Conservation (phyloP, 2,888 invertebrate species). For the Dicyrtomina minuta region DNA sequence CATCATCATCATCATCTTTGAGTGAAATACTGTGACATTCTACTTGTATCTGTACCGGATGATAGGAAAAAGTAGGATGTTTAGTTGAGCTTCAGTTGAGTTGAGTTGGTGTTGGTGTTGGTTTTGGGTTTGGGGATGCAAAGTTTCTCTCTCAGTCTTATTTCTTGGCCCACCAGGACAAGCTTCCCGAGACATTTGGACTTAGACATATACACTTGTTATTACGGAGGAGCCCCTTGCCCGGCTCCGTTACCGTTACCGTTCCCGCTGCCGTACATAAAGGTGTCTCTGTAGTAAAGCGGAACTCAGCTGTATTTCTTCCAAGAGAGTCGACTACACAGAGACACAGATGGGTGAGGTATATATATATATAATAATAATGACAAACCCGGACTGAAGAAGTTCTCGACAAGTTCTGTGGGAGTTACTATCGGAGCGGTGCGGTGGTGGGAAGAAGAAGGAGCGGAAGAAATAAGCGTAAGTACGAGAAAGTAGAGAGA, state of each 20-base stretch:
- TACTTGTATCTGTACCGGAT: no score
- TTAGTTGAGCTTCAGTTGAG: constrained; percentile 15
- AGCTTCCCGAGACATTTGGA: not conserved
- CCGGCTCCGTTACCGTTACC: no score
- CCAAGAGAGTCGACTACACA: not conserved
- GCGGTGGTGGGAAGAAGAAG: not conserved
- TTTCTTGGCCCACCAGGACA: constrained; percentile 4
- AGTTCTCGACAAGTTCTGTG: no score
- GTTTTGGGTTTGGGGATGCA: not conserved
- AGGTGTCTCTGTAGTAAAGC: no score
- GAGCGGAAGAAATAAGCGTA: not conserved
- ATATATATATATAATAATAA: not conserved
- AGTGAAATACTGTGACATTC: no score
- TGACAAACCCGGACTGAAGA: no score
- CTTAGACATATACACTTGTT: not conserved
- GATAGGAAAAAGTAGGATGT: constrained; percentile 12
- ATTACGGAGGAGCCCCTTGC: no score
- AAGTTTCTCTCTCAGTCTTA: not conserved
- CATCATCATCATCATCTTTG: no score
- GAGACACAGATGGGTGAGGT: not conserved
- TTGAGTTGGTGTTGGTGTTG: not conserved
- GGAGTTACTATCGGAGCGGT: no score
- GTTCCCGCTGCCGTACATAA: no score
- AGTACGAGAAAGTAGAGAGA: not conserved
- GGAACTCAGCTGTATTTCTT: no score